A percentile compares a stretch with the other conserved stretches of the same genome.
phyloP scores from a whole-genome alignment of 2,113 vertebrate genomes.

The Phalacrocorax carbo region DNA sequence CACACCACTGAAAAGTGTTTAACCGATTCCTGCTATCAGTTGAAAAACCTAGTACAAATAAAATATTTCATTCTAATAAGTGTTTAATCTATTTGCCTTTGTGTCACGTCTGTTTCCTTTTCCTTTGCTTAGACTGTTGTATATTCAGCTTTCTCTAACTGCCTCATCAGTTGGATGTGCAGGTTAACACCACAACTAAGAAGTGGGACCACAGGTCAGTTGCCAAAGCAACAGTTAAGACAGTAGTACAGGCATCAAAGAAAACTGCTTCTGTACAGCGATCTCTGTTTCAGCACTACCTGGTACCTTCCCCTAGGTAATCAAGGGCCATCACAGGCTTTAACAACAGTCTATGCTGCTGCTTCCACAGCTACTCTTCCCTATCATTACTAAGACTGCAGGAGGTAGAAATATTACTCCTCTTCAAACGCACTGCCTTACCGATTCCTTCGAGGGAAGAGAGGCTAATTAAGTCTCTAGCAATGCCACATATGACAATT shows the following conservation, averaged over 20 bases:
- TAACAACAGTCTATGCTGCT: background rate
- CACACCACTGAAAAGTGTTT: background rate
- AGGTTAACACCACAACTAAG: background rate
- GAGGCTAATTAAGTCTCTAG: background rate
- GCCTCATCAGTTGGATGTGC: background rate
- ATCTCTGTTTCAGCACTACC: background rate
- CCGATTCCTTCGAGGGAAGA: background rate
- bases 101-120: background rate
- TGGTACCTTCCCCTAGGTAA: background rate
- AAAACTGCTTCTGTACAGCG: background rate
- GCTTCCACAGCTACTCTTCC: background rate
- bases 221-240: background rate
- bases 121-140: background rate
- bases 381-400: background rate
- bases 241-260: background rate
- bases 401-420: background rate
- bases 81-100: background rate
- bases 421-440: background rate
- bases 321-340: background rate
- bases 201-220: background rate
- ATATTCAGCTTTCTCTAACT: background rate
- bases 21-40: background rate
- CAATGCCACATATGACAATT: background rate
- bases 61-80: background rate
- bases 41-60: background rate